These are phyloP conservation scores for Nothoprocta pentlandii DNA, from an alignment of 2,113 vertebrate genomes.

Conservation along the genomic window DNA sequence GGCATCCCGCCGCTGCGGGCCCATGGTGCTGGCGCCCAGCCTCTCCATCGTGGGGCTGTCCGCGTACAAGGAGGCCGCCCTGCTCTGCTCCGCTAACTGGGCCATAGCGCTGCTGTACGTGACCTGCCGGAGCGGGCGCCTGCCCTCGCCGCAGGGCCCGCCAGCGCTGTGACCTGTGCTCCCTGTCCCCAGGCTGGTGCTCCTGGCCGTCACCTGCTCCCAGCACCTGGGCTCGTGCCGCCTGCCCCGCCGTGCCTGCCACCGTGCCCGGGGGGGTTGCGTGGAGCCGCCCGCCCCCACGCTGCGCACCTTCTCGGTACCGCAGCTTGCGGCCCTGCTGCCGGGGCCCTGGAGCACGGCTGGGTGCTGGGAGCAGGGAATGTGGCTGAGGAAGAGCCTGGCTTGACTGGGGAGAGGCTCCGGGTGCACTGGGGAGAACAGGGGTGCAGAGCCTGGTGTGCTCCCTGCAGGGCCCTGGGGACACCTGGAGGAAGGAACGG, in stretches of 20 bases:
- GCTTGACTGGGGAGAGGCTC: background rate
- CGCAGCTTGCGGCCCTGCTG: background rate
- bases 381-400: background rate
- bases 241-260: constrained; percentile 60
- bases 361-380: background rate
- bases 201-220: constrained; percentile 81
- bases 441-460: background rate
- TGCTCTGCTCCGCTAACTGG: constrained; percentile 87
- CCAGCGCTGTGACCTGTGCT: background rate
- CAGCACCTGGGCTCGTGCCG: constrained; percentile 81
- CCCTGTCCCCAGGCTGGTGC: constrained; percentile 75
- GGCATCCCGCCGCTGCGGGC: constrained; percentile 74
- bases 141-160: background rate
- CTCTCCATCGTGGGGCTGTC: constrained; percentile 86
- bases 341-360: background rate
- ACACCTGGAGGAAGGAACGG: background rate
- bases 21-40: constrained; percentile 86
- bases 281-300: constrained; percentile 17
- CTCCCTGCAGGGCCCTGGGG: background rate
- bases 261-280: background rate
- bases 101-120: constrained; percentile 83
- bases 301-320: constrained; percentile 83
- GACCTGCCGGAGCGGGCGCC: background rate
- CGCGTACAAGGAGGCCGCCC: constrained; percentile 83
- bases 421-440: fast-evolving